phyloP scores from a whole-genome alignment of 2,888 invertebrate species.

The Agelastica alni region DNA sequence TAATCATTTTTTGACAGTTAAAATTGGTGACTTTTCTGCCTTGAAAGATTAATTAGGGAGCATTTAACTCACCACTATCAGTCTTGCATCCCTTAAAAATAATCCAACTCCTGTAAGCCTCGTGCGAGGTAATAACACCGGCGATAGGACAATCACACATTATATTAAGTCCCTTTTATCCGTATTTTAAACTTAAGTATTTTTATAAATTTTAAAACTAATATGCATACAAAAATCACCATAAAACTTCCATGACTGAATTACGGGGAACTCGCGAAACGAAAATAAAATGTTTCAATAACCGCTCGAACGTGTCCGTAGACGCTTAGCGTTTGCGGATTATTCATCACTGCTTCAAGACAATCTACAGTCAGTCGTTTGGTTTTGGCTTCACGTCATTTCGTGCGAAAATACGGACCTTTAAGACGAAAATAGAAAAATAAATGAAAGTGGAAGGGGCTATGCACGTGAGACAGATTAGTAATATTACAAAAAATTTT shows the following conservation, averaged over 20 bases:
- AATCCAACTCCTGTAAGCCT: constrained; percentile 77
- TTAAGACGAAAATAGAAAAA: constrained; percentile 29
- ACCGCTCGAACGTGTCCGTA: constrained; percentile 9
- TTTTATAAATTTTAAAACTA: too few relatives aligned
- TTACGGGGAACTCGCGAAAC: neutral
- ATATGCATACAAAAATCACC: neutral
- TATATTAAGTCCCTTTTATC: neutral
- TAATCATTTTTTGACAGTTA: too few relatives aligned
- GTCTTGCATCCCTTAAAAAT: constrained; percentile 68
- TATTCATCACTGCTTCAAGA: constrained; percentile 32
- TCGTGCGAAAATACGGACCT: constrained; percentile 29
- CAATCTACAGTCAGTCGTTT: constrained; percentile 22
- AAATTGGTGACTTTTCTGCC: too few relatives aligned
- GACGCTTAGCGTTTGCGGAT: constrained; percentile 27
- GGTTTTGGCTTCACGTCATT: constrained; percentile 29
- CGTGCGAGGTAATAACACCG: constrained; percentile 66
- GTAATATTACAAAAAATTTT: too few relatives aligned
- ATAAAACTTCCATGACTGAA: neutral
- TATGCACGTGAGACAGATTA: too few relatives aligned
- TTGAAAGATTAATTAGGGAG: too few relatives aligned
- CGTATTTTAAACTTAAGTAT: too few relatives aligned
- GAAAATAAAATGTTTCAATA: constrained; percentile 7
- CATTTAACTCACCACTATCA: constrained; percentile 51
- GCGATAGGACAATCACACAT: constrained; percentile 66
- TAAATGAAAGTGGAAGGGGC: constrained; percentile 10